Evolutionary conservation across 2,113 vertebrate species (phyloP).

Genomic region (Cryptoleucopteryx plumbea): DNA sequence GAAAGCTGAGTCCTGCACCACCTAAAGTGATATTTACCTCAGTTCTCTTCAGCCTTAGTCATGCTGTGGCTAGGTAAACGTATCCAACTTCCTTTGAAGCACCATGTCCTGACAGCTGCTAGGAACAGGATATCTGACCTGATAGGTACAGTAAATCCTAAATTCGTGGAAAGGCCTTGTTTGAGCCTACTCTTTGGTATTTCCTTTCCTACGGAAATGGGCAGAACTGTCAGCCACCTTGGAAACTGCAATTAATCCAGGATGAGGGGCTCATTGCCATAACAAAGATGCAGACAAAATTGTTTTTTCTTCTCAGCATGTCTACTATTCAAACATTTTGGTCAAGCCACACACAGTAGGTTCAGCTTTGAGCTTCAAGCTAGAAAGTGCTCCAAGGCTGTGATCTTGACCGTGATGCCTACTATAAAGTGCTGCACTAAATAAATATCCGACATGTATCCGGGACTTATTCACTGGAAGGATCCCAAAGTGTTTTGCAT

Average conservation of each 20-base stretch:
- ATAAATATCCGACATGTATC: slow-evolving; percentile 2
- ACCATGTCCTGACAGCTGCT: slow-evolving; percentile 43
- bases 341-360: neutral
- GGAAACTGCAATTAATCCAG: slow-evolving; percentile 23
- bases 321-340: neutral
- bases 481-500: slow-evolving; percentile 16
- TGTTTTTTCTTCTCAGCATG: neutral
- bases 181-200: neutral
- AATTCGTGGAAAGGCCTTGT: slow-evolving; percentile 21
- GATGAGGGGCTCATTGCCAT: neutral
- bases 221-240: neutral
- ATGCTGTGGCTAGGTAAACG: neutral
- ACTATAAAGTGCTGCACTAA: neutral
- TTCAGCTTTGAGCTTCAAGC: neutral
- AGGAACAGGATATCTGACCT: slow-evolving; percentile 45
- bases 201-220: slow-evolving; percentile 36
- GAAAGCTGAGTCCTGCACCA: slow-evolving; percentile 24
- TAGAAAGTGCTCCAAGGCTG: neutral
- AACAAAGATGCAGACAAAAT: neutral
- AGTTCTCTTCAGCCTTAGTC: slow-evolving; percentile 4
- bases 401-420: neutral
- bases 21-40: neutral
- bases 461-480: neutral
- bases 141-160: slow-evolving; percentile 24
- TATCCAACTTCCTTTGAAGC: slow-evolving; percentile 47